Base-by-base conservation (phyloP, 2,888 invertebrate species). In the Agriotes lineatus region DNA sequence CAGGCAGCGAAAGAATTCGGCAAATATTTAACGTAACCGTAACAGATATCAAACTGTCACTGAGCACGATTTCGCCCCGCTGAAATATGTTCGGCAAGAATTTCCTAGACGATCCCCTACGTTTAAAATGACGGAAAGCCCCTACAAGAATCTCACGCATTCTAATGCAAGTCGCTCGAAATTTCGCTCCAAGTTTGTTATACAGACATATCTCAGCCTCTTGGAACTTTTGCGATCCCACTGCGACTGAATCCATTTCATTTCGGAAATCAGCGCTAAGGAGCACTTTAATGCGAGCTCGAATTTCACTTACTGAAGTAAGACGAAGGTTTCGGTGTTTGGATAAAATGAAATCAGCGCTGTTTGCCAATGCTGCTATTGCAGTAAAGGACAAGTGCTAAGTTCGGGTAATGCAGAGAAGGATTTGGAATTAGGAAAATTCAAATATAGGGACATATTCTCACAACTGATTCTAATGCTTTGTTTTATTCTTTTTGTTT, bases 81-180 rank as follows among this genome's bases (percentile, higher is more conserved):
- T 48, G 48, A 61, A 48, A 67, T 57, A 63, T 44, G 63, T 58
- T 56, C n/a, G 20, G 10, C 22, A 62, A 59, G 68, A 68, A 68
- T 63, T 68, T 63, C 45, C 22, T 44, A 60, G 60, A 57, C 57
- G 56, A 62, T 67, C 60, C 60, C 54, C 54, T 63, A 62, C 57
- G 45, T 67, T 54, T 62, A 62, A 67, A 62, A 67, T 62, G 67
- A 67, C 61, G 33, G 48, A 61, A 67, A 56, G 30, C 50, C 59
- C 63, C 33, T 59, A 30, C 42, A 61, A 35, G 68, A 62, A 68
- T 68, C 54, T 54, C 39, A 63, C 68, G 57, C 58, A 68, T 68
- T 68, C 63, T 57, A 58, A 68, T 62, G 58, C 57, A 59, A 19
- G 39, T 14, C 16, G 45, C 20, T 57, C 58, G 25, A 58, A 67